Evolutionary conservation across 2,113 vertebrate genomes (phyloP).

Genomic region (Halcyon malimbica): DNA sequence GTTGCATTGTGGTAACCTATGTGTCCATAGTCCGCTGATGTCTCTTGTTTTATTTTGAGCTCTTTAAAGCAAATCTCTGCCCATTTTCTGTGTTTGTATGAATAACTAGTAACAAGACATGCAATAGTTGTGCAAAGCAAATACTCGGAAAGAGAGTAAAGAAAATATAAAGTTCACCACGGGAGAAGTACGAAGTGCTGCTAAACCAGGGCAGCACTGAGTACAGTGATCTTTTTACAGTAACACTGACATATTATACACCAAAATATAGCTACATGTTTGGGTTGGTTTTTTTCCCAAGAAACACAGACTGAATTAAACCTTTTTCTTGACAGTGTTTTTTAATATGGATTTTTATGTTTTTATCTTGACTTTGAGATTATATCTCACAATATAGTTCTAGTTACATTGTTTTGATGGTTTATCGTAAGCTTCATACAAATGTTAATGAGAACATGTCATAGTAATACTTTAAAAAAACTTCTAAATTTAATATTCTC

Average conservation of each 20-base stretch:
- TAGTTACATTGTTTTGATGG: background rate
- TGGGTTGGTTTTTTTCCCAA: background rate
- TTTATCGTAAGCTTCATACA: background rate
- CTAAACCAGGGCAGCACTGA: background rate
- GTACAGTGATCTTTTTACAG: background rate
- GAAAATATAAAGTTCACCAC: background rate
- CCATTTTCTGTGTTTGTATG: background rate
- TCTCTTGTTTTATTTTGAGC: background rate
- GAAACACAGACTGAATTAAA: background rate
- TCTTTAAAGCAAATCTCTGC: background rate
- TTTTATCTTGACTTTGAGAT: background rate
- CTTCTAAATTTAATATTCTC: background rate
- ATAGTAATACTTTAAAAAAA: background rate
- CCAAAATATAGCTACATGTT: background rate
- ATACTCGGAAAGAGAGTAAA: background rate
- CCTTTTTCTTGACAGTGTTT: background rate
- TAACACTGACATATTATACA: background rate
- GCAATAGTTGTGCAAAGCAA: background rate
- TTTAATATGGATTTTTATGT: background rate
- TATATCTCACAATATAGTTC: background rate
- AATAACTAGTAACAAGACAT: background rate
- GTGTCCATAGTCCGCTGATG: background rate
- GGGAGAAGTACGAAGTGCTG: background rate
- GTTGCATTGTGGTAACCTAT: background rate
- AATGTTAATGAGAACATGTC: background rate